Evolutionary conservation across 2,888 invertebrate species (phyloP).

Genomic region (Anagyrus pseudococci): DNA sequence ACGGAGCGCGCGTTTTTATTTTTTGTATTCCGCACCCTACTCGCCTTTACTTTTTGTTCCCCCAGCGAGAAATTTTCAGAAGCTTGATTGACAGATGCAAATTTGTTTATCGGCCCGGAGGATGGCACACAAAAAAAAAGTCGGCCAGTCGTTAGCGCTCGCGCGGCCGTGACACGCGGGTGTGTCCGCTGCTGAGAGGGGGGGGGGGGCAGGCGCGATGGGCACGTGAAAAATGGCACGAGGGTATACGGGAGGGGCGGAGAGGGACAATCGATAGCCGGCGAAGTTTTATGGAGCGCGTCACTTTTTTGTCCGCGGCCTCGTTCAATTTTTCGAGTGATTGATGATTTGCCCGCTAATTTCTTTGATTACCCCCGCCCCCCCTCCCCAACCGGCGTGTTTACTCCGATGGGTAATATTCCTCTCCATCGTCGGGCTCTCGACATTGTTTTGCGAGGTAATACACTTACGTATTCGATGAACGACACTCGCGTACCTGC

Average conservation of each 20-base stretch:
- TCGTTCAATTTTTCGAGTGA: not conserved
- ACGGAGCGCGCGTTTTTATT: not conserved
- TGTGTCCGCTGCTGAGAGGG: too few relatives aligned
- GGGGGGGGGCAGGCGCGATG: too few relatives aligned
- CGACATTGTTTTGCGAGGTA: too few relatives aligned
- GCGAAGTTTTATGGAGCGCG: not conserved
- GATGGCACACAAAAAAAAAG: not conserved
- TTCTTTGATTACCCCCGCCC: not conserved
- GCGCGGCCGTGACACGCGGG: too few relatives aligned
- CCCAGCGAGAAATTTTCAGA: not conserved
- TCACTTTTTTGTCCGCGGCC: not conserved
- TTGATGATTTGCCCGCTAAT: not conserved
- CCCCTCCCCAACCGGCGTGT: too few relatives aligned
- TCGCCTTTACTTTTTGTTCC: constrained; percentile 1
- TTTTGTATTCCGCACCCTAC: not conserved
- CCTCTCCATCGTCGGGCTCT: too few relatives aligned
- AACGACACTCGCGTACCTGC: too few relatives aligned
- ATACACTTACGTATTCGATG: too few relatives aligned
- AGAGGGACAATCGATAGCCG: too few relatives aligned
- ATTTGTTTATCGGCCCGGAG: constrained; percentile 16
- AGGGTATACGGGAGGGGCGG: too few relatives aligned
- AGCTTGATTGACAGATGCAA: constrained; percentile 25
- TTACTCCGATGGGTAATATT: too few relatives aligned
- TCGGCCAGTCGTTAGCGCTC: not conserved
- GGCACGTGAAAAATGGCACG: too few relatives aligned